These are phyloP conservation scores for Lordiphosa stackelbergi DNA, from an alignment of 1,140 invertebrate genomes.

Conservation along the genomic window DNA sequence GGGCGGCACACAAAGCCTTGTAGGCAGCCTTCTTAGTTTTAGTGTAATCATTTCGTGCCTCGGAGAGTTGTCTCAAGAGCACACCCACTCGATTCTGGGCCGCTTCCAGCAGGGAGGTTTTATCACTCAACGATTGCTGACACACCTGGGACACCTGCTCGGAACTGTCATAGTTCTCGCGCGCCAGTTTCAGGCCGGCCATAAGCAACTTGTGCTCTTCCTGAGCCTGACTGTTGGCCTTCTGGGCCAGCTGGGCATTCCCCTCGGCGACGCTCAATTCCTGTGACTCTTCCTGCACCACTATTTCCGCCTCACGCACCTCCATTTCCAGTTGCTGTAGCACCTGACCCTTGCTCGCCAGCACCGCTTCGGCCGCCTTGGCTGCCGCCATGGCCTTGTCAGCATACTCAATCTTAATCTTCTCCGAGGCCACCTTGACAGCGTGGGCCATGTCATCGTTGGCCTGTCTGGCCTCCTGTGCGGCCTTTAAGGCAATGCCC, in stretches of 20 bases:
- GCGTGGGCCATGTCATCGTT: constrained; percentile 56
- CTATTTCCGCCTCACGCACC: constrained; percentile 39
- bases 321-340: constrained; percentile 55
- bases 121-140: constrained; percentile 35
- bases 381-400: constrained; percentile 49
- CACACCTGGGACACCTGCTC: constrained; percentile 38
- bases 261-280: constrained; percentile 28
- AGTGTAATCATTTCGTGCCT: constrained; percentile 31
- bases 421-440: constrained; percentile 37
- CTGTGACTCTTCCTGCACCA: constrained; percentile 45
- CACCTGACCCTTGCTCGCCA: constrained; percentile 35
- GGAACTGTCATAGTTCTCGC: constrained; percentile 19
- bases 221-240: constrained; percentile 18
- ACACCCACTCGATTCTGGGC: constrained; percentile 43
- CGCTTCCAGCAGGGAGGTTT: constrained; percentile 27
- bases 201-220: constrained; percentile 26
- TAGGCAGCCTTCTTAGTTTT: constrained; percentile 48
- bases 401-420: constrained; percentile 52
- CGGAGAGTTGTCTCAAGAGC: constrained; percentile 30
- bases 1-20: constrained; percentile 35
- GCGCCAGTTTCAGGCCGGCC: constrained; percentile 12
- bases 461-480: constrained; percentile 49
- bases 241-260: constrained; percentile 33
- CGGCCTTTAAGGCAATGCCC: constrained; percentile 44
- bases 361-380: constrained; percentile 50